Evolutionary conservation across 2,113 vertebrate genomes (phyloP), one percentile per base, ranked within the genome.

Genomic region (Azemiops feae): DNA sequence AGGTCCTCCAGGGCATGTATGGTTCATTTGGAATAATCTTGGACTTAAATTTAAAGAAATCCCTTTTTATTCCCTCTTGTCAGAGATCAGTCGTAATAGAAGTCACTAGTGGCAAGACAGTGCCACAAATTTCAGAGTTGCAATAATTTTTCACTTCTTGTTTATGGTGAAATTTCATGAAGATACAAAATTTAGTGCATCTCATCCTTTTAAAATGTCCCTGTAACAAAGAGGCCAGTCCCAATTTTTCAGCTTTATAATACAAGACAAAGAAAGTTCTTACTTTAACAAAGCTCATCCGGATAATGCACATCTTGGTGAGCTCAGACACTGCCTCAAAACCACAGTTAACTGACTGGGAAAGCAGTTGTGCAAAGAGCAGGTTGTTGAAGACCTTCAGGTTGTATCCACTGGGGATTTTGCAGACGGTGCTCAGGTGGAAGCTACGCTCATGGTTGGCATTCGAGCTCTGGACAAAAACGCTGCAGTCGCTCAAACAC

Each of bases 341-440:
- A 88, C 99, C 99, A 0, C 99, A 99, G 96, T 99, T 99, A 45
- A 99, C 99, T 0, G 99, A 99, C 97, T 99, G 99, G 1, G 99
- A 98, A 0, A 99, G 98, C 91, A 99, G 98, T 97, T 99, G 99
- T 6, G 99, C 99, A 0, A 99, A 99, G 93, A 99, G 98, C 97
- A 99, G 99, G 97, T 99, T 99, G 98, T 99, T 99, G 97, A 99
- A 99, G 97, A 99, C 98, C 98, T 99, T 99, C 87, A 99, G 98
- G 97, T 99, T 99, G 97, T 99, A 99, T 96, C 99, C 99, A 2
- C 99, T 99, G 94, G 99, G 99, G 96, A 99, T 99, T 98, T 99
- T 99, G 94, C 99, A 99, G 90, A 99, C 99, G 0, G 99, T 99
- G 95, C 99, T 99, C 5, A 98, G 98, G 95, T 99, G 99, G 97